Base-by-base conservation (phyloP, 2,113 vertebrate species). In the Uria lomvia region DNA sequence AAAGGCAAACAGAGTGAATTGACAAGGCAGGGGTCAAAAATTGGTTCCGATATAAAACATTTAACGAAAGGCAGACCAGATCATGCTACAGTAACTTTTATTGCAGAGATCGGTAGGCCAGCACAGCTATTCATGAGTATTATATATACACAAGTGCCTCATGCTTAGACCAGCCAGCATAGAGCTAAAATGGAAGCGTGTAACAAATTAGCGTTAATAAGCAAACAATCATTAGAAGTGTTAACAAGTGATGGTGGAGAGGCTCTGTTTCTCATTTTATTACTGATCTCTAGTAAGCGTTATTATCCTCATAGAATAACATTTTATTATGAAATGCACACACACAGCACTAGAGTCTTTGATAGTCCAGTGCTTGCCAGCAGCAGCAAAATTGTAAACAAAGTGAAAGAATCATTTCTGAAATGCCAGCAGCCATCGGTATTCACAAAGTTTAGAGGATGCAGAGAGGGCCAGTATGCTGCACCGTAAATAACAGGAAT, bases 211-310 rank as follows among this genome's bases (percentile, higher is more conserved):
- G 66, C 52, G 90, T 73, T 95, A 94, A 95, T 89, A 96, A 72
- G 92, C 86, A 96, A 94, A 94, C 92, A 97, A 68, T 72, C 95
- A 82, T 82, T 91, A 87, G 45, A 85, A 87, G 94, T 95, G 95
- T 78, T 96, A 97, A 95, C 94, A 96, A 96, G 94, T 16, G 80
- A 86, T 88, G 77, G 75, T 82, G 58, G 89, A 94, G 74, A 95
- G 89, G 49, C 77, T 94, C 86, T 87, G 60, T 9, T 96, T 93
- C 81, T 95, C 34, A 94, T 96, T 96, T 92, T 88, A 89, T 83
- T 92, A 86, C 84, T 87, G 65, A 92, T 96, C 94, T 91, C 66
- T 60, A 94, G 79, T 90, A 95, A 92, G 88, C 78, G 73, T 87
- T 92, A 85, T 91, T 90, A 95, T 75, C 66, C 77, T 86, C 91